A percentile compares a stretch with the other conserved stretches of the same genome.
Evolutionary conservation across 2,113 vertebrate genomes (phyloP).

Genomic region (Dunckerocampus dactyliophorus): DNA sequence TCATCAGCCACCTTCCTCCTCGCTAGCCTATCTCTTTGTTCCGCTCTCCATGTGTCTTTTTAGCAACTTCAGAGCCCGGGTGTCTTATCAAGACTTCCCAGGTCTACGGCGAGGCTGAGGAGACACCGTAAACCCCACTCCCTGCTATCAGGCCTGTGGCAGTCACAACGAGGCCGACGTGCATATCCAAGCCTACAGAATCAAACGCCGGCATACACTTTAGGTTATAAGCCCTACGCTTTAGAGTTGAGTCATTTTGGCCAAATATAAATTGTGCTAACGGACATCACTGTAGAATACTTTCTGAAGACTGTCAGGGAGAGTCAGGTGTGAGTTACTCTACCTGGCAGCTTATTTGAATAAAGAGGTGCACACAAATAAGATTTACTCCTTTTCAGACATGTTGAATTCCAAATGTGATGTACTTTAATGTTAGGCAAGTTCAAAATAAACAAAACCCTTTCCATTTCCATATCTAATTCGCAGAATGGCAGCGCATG

Average conservation of each 20-base stretch:
- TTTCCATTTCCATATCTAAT: conserved; percentile 19
- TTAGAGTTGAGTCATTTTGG: conserved; percentile 30
- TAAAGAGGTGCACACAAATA: conserved; percentile 41
- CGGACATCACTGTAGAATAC: conserved; percentile 46
- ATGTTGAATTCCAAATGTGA: too few species aligned
- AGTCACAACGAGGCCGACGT: conserved; percentile 55
- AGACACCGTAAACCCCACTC: conserved; percentile 58
- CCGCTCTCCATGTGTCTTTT: conserved; percentile 54
- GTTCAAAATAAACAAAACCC: too few species aligned
- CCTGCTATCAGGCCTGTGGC: conserved; percentile 52
- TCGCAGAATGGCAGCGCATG: conserved; percentile 19
- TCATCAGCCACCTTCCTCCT: conserved; percentile 25
- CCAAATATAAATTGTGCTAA: conserved; percentile 48
- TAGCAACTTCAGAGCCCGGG: conserved; percentile 48
- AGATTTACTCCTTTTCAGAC: too few species aligned
- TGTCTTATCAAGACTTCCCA: conserved; percentile 69
- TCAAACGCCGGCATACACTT: conserved; percentile 13
- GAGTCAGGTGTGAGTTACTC: conserved; percentile 31
- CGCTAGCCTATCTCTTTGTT: conserved; percentile 43
- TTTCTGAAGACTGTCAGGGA: conserved; percentile 45
- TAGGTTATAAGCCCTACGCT: conserved; percentile 40
- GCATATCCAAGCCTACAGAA: conserved; percentile 42
- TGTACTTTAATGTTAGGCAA: too few species aligned
- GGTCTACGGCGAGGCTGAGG: conserved; percentile 53
- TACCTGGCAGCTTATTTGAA: conserved; percentile 51